Conservation (phyloP, 2,113 vertebrate species). For the Rafetus swinhoei region DNA sequence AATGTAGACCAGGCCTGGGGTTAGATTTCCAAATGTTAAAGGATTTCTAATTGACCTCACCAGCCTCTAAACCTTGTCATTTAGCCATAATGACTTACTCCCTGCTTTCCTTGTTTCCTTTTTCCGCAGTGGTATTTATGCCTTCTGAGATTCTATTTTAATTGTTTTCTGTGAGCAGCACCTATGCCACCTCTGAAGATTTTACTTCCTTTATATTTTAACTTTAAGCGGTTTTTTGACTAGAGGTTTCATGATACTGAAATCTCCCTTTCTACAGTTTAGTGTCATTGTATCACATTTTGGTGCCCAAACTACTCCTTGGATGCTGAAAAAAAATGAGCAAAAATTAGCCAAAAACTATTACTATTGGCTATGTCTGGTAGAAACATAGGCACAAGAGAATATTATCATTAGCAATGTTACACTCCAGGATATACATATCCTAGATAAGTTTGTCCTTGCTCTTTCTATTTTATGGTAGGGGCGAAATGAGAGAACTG, state of each 20-base stretch:
- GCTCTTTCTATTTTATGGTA: neutral
- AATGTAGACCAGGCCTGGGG: neutral
- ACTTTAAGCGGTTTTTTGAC: neutral
- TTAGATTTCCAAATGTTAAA: neutral
- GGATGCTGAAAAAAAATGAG: neutral
- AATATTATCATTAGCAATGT: neutral
- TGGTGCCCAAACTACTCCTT: neutral
- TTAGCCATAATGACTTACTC: neutral
- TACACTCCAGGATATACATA: neutral
- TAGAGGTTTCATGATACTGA: neutral
- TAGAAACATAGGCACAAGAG: neutral
- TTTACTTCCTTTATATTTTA: neutral
- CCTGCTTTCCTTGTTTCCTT: neutral
- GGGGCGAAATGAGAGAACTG: neutral
- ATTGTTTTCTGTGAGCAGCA: neutral
- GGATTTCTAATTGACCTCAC: neutral
- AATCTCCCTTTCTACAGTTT: neutral
- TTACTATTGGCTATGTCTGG: neutral
- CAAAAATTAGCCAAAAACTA: neutral
- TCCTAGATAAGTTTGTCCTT: neutral
- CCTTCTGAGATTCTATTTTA: neutral
- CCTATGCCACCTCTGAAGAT: neutral
- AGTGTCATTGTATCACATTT: rapidly evolving
- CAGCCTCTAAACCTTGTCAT: neutral
- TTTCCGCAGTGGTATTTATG: neutral